A percentile compares a stretch with the other conserved stretches of the same genome.
phyloP scores from a whole-genome alignment of 2,113 vertebrate species.

The Dolichotis patagonum region DNA sequence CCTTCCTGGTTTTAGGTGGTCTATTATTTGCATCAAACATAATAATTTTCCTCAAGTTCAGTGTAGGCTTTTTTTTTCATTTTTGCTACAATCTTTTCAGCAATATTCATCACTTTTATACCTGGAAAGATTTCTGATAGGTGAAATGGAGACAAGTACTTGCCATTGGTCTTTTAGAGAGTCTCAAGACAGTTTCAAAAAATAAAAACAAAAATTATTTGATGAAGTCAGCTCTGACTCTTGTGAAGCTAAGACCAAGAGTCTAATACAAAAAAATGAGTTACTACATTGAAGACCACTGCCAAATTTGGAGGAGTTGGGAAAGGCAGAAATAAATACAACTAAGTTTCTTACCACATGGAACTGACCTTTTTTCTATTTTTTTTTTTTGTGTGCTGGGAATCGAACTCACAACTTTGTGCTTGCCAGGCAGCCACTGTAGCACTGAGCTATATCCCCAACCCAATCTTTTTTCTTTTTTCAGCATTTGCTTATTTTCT shows the following conservation, averaged over 20 bases:
- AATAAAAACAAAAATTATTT: neutral
- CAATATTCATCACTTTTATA: neutral
- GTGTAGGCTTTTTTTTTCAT: neutral
- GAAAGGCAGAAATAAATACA: neutral
- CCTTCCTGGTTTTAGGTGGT: neutral
- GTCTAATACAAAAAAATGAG: neutral
- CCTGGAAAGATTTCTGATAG: neutral
- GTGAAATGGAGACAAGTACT: neutral
- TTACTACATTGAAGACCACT: neutral
- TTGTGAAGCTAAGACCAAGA: neutral
- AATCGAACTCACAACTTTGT: no score
- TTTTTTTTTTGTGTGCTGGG: no score
- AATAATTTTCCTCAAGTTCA: neutral
- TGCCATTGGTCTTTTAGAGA: neutral
- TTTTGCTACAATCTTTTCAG: conserved; percentile 10
- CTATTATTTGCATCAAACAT: neutral
- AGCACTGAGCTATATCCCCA: no score
- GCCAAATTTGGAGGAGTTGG: neutral
- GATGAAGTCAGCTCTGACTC: neutral
- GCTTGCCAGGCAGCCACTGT: no score
- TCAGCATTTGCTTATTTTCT: neutral
- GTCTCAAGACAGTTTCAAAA: neutral
- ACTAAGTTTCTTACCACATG: neutral
- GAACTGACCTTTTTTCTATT: neutral
- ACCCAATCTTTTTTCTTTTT: neutral